Base-by-base conservation (phyloP, 2,888 invertebrate species). In the Catocala sponsa region DNA sequence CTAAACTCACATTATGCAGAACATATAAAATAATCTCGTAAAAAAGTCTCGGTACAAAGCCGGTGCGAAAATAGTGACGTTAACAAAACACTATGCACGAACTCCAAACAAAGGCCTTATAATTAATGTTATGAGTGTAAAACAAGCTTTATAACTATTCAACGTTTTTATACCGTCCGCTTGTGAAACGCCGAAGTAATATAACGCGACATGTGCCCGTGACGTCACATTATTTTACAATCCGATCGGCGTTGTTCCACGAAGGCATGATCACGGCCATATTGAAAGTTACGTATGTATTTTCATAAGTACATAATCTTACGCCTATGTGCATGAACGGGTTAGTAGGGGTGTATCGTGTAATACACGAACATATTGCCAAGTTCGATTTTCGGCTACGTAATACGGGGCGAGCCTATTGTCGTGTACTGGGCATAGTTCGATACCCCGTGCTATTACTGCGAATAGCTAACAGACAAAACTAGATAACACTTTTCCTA, bases 101-200 rank as follows among this genome's bases (percentile, higher is more conserved):
- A 59, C 25, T 32, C 52, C 25, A 41, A 56, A 59, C 59, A 65
- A 55, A 61, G 33, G 15, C 13, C 9, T 42, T 59, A 41, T 54
- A 49, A 61, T 62, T 55, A 64, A 53, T 68, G 7, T 42, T 55
- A 48, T 55, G 13, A 57, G 15, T 55, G 38, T 35, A 51, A 55
- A 55, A 63, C 55, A 53, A 68, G 47, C 52, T 42, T 50, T 49
- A 35, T 38, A 38, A 55, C 42, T 50, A 47, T 43, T 46, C 13
- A 50, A 50, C 4, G 6, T 58, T 55, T 42, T 47, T 47, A 48
- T 46, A 50, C 41, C 41, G 54, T 55, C 51, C 56, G 44, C 49
- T 49, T 42, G 49, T 6, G 54, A 59, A 63, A 52, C 32, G 32
- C 12, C 52, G 41, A 50, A 51, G 43, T 50, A 25, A 25, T 25